These are phyloP conservation scores for Hyles euphorbiae DNA, from an alignment of 1,140 invertebrate genomes.

Conservation along the genomic window DNA sequence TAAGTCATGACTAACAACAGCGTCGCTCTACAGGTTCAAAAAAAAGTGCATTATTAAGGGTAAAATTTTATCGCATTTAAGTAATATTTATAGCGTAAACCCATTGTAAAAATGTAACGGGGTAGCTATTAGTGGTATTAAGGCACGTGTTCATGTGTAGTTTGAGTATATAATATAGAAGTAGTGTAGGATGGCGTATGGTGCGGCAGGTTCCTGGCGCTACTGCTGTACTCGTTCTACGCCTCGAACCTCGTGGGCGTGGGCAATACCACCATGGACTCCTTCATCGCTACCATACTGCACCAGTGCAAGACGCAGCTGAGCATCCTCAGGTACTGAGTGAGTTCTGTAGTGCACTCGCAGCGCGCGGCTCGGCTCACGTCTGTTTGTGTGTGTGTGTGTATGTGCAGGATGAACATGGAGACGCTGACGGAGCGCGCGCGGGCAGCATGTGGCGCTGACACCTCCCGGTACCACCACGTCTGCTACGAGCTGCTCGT, in stretches of 20 bases:
- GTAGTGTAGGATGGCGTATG: background rate
- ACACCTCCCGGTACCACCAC: conserved; percentile 12
- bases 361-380: background rate
- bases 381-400: background rate
- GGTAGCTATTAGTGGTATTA: background rate
- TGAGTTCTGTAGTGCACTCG: background rate
- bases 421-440: conserved; percentile 10
- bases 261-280: conserved; percentile 63
- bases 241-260: conserved; percentile 49
- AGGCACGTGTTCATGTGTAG: background rate
- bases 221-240: conserved; percentile 51
- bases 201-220: conserved; percentile 31
- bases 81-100: background rate
- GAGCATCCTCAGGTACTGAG: conserved; percentile 38
- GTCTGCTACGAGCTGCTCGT: conserved; percentile 31
- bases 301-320: conserved; percentile 53
- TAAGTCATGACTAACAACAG: no score
- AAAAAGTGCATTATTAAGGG: no score
- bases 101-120: background rate
- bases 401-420: conserved; percentile 10
- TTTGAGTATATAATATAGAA: background rate
- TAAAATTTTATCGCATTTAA: background rate
- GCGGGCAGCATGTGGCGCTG: background rate
- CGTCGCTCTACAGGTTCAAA: no score
- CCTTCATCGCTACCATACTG: conserved; percentile 48